Conservation (phyloP, 2,888 invertebrate genomes). For the Cosmopolites sordidus region DNA sequence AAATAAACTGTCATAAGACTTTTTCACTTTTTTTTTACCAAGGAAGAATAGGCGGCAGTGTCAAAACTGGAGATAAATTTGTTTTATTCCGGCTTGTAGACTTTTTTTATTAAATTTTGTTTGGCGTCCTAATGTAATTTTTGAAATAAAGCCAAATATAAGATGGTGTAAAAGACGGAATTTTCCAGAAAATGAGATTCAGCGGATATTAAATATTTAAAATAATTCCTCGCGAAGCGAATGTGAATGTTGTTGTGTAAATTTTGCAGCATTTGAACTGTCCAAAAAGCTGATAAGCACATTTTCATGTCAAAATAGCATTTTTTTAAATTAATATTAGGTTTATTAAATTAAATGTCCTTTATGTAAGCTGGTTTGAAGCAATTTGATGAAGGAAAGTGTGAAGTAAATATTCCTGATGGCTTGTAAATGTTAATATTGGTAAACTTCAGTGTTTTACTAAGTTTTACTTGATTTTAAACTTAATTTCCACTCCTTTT, state of each 20-base stretch:
- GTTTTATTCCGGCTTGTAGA: not conserved
- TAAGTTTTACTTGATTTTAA: no score
- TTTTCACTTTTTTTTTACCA: not conserved
- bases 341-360: no score
- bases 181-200: not conserved
- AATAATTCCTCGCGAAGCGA: not conserved
- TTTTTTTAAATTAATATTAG: no score
- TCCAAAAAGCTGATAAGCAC: no score
- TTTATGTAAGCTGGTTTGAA: no score
- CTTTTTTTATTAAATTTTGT: constrained; percentile 1
- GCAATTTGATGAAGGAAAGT: no score
- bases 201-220: constrained; percentile 1
- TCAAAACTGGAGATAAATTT: constrained; percentile 1
- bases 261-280: not conserved
- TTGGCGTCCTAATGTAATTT: not conserved
- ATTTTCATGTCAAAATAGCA: no score
- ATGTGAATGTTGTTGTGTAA: not conserved
- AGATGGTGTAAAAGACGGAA: constrained; percentile 1
- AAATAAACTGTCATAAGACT: not conserved
- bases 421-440: no score
- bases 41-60: not conserved
- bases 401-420: no score
- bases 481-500: no score
- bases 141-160: not conserved
- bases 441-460: no score